Percentiles rank a stretch among this genome's conserved stretches.
Evolutionary conservation across 2,797 vertebrate genomes (phyloP).

Genomic region (Hapalemur alaotrensis): DNA sequence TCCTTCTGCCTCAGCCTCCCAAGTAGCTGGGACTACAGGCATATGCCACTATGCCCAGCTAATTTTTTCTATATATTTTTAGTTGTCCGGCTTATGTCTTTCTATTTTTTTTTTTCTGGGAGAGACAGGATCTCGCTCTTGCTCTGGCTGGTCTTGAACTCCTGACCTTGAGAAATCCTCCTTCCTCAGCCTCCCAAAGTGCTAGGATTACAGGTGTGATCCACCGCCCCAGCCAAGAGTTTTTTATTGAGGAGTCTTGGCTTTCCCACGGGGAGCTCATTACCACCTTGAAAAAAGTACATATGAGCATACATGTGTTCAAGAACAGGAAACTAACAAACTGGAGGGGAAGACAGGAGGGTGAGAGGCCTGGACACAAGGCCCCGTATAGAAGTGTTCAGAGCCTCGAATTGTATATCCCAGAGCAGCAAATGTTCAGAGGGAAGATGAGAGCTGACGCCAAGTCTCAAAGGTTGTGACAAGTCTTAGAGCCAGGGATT

Average conservation of each 20-base stretch:
- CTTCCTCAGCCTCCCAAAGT: no score
- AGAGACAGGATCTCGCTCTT: no score
- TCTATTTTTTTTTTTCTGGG: no score
- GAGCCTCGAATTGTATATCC: slow-evolving; percentile 27
- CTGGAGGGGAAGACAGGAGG: neutral
- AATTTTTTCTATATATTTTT: no score
- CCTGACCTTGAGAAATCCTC: no score
- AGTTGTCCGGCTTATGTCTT: no score
- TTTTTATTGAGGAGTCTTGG: slow-evolving; percentile 8
- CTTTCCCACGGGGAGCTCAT: slow-evolving; percentile 60
- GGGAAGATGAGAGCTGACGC: neutral
- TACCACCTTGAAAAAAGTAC: neutral
- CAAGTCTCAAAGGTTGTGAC: neutral
- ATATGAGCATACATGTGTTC: neutral
- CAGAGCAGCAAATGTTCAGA: neutral
- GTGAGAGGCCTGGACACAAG: neutral
- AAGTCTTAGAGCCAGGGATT: neutral
- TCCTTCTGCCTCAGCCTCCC: no score
- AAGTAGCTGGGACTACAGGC: no score
- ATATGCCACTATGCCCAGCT: rapidly evolving
- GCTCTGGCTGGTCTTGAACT: no score
- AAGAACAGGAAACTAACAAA: neutral
- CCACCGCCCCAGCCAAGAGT: neutral
- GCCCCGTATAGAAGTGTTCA: neutral
- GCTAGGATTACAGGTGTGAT: no score